A percentile compares a stretch with the other conserved stretches of the same genome.
Conservation (phyloP, 1,140 invertebrate species). For the Acromyrmex heyeri region DNA sequence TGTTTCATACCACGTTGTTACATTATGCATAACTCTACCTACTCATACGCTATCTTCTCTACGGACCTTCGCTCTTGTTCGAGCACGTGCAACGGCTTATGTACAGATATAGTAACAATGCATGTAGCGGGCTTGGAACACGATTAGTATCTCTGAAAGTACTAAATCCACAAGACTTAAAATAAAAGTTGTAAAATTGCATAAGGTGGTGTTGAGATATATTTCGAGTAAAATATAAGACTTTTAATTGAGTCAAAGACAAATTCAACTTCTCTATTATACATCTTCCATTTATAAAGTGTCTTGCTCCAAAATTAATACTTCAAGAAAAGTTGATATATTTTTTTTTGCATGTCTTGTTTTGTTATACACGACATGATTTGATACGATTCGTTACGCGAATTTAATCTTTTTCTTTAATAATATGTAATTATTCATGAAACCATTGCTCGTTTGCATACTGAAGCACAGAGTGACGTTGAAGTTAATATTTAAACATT, state of each 20-base stretch:
- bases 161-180: neutral
- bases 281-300: neutral
- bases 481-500: constrained; percentile 19
- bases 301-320: neutral
- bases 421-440: neutral
- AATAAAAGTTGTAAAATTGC: neutral
- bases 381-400: neutral
- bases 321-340: neutral
- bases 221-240: neutral
- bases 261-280: neutral
- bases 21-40: constrained; percentile 53
- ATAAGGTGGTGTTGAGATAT: neutral
- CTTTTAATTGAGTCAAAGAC: neutral
- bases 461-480: constrained; percentile 1
- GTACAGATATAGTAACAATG: constrained; percentile 39
- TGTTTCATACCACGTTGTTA: constrained; percentile 48
- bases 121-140: constrained; percentile 17
- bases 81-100: constrained; percentile 42
- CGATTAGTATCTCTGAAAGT: constrained; percentile 34
- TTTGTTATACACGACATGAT: neutral
- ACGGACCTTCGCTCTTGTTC: constrained; percentile 20
- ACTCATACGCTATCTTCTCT: constrained; percentile 32
- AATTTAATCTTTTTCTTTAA: constrained; percentile 40
- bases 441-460: constrained; percentile 15
- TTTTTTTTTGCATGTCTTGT: neutral